Base-by-base conservation (phyloP, 2,888 invertebrate genomes). In the Sympetrum striolatum region DNA sequence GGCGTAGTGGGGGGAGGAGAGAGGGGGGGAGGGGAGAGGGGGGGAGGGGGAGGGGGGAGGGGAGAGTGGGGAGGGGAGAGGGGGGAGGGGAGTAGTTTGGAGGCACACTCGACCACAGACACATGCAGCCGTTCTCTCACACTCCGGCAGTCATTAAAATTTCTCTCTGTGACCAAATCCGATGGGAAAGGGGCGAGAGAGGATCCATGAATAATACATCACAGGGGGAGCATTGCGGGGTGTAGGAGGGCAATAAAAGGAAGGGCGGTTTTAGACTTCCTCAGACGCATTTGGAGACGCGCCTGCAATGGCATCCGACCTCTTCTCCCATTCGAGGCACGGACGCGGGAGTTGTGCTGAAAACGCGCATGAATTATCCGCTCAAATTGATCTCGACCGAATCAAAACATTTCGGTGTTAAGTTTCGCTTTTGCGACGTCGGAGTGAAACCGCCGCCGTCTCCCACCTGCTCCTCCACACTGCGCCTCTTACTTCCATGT, bases 131-230 rank as follows among this genome's bases (percentile, higher is more conserved):
- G 58, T 31, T 82, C 86, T n/a, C 86, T 86, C 82, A 60, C 82
- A 82, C 86, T 86, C 86, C 86, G 48, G 86, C 86, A 86, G 86
- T 86, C 86, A 86, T 86, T 86, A 86, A 86, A 86, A 86, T 86
- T 86, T 86, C 86, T 64, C 86, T 86, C 86, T 86, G 86, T 86
- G 86, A 86, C 86, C 86, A 86, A 60, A 86, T 86, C 86, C 86
- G 37, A 64, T 60, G 86, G 86, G 86, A 86, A 60, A 58, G 58
- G 37, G 53, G 60, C 2, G 37, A 60, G 86, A 60, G 60, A 22
- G 60, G 37, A 60, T 37, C 86, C n/a, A 86, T 86, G 86, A 86
- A 86, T 86, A 86, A 86, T 86, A 86, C 86, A 86, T 86, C 86
- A 86, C 86, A 86, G 86, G n/a, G 86, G 35, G 60, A 60, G 60